A percentile compares a stretch with the other conserved stretches of the same genome.
Evolutionary conservation across 2,797 vertebrate species (phyloP).

Genomic region (Fratercula arctica): DNA sequence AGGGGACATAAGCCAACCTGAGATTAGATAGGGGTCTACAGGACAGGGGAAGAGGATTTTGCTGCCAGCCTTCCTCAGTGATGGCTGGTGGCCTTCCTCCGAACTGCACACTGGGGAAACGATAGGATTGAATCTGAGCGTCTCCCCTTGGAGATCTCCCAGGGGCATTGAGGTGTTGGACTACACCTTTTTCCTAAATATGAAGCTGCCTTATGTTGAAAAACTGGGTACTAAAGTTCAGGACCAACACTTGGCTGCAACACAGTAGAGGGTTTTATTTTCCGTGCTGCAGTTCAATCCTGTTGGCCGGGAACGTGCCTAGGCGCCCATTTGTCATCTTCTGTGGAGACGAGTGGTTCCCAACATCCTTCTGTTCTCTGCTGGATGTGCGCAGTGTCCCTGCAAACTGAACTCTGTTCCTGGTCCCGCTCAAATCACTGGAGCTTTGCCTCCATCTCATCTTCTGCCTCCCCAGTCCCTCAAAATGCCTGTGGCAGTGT

Average conservation of each 20-base stretch:
- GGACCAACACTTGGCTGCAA: neutral
- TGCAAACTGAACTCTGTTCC: neutral
- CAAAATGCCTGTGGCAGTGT: neutral
- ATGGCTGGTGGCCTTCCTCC: neutral
- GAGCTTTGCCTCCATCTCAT: neutral
- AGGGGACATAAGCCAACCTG: too few species aligned
- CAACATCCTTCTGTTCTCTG: too few species aligned
- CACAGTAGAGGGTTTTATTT: too few species aligned
- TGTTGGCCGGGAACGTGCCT: neutral
- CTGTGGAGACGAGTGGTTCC: neutral
- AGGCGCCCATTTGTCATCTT: neutral
- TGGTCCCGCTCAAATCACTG: neutral
- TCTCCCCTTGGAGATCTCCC: neutral
- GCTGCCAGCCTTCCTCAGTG: neutral
- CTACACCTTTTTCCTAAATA: neutral
- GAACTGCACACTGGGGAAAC: neutral
- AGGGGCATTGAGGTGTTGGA: neutral
- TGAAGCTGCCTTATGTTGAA: neutral
- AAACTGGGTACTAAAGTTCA: neutral
- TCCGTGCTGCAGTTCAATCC: too few species aligned
- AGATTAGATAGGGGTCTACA: neutral
- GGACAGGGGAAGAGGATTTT: neutral
- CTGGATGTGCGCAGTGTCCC: accelerated
- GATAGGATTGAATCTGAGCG: neutral
- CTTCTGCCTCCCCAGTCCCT: neutral